Evolutionary conservation across 2,888 invertebrate genomes (phyloP).

Genomic region (Phalangium opilio): DNA sequence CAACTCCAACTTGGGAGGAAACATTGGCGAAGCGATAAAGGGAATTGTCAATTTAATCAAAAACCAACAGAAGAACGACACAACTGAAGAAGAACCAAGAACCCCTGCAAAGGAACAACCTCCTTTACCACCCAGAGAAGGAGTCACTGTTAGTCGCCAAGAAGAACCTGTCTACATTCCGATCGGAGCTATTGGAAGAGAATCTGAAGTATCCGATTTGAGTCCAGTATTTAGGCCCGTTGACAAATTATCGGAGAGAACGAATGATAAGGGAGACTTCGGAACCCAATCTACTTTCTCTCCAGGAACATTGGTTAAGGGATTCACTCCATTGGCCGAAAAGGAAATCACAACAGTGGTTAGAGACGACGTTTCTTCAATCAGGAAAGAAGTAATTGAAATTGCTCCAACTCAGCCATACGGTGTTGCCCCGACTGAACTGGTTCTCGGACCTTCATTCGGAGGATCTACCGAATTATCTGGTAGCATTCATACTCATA

Average conservation of each 20-base stretch:
- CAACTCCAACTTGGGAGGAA: conserved; percentile 20
- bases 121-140: conserved; percentile 8
- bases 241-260: background rate
- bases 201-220: conserved; percentile 1
- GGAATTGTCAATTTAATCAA: conserved; percentile 22
- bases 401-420: background rate
- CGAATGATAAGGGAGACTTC: background rate
- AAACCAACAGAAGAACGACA: conserved; percentile 3
- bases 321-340: conserved; percentile 13
- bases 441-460: background rate
- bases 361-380: background rate
- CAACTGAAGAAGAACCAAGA: background rate
- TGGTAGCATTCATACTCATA: background rate
- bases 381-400: conserved; percentile 6
- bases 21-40: conserved; percentile 22
- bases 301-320: conserved; percentile 10
- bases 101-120: background rate
- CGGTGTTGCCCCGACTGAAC: background rate
- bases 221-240: background rate
- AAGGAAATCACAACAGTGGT: background rate
- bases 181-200: conserved; percentile 15
- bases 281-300: background rate
- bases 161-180: conserved; percentile 17
- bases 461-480: background rate
- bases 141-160: conserved; percentile 6